phyloP scores from a whole-genome alignment of 92 coral and sea anemone species.

The Actinostola sp. region DNA sequence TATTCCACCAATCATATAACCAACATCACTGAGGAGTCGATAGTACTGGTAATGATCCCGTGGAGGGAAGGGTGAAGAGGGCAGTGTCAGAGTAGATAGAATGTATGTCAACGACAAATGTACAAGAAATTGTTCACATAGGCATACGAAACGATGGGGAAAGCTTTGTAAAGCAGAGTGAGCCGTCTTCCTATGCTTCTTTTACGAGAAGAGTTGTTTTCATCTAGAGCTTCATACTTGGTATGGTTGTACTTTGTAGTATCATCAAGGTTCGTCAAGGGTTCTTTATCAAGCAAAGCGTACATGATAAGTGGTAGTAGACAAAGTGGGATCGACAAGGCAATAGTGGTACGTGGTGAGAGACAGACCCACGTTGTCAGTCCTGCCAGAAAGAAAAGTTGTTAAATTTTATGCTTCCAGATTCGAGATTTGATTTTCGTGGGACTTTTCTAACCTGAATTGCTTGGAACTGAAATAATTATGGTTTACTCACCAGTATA shows the following conservation, averaged over 20 bases:
- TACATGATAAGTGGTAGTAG: background rate
- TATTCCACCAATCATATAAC: background rate
- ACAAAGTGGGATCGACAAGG: background rate
- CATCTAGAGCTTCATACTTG: background rate
- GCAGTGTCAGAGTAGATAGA: background rate
- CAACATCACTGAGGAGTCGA: slow-evolving; percentile 1
- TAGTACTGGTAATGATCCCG: slow-evolving; percentile 14
- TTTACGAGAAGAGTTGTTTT: background rate
- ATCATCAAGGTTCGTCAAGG: background rate
- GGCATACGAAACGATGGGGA: background rate
- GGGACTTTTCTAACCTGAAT: too few species aligned
- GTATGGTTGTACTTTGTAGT: background rate
- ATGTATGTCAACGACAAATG: background rate
- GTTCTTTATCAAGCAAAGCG: background rate
- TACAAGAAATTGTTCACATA: background rate
- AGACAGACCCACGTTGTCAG: too few species aligned
- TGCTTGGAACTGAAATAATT: too few species aligned
- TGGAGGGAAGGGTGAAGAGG: slow-evolving; percentile 8
- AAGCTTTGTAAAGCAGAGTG: background rate
- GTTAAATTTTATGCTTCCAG: too few species aligned
- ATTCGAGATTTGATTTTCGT: too few species aligned
- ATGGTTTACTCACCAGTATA: too few species aligned
- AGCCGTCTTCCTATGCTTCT: background rate
- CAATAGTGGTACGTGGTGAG: too few species aligned
- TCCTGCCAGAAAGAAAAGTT: too few species aligned